phyloP scores from a whole-genome alignment of 2,113 vertebrate species.

The Australoheros scitulus region DNA sequence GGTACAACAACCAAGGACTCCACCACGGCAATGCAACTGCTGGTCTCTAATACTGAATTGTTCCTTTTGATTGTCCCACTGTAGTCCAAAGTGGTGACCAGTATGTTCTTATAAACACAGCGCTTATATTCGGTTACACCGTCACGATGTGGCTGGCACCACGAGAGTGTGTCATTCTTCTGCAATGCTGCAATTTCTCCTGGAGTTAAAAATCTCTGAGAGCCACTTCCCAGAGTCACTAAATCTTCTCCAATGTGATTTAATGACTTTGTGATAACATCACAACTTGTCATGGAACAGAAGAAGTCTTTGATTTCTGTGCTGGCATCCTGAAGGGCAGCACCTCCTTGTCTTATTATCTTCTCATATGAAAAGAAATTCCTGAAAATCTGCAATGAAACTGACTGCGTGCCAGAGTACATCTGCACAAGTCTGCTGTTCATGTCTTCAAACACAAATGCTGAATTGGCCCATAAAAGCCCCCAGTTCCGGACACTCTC shows the following conservation, averaged over 20 bases:
- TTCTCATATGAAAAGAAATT: background rate
- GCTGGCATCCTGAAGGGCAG: background rate
- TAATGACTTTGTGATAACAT: background rate
- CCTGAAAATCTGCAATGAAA: background rate
- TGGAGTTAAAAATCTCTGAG: background rate
- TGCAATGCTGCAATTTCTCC: background rate
- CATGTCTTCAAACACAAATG: background rate
- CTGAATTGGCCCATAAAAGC: background rate
- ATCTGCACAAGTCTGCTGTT: slow-evolving; percentile 5
- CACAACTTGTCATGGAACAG: background rate
- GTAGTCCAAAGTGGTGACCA: background rate
- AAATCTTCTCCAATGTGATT: background rate
- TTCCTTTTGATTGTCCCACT: background rate
- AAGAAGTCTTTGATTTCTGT: background rate
- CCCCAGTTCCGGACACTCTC: slow-evolving; percentile 19
- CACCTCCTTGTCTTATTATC: background rate
- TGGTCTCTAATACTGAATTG: fast-evolving
- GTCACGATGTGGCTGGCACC: background rate
- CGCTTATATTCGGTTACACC: background rate
- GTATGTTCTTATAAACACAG: background rate
- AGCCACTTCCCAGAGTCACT: background rate
- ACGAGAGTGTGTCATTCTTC: background rate
- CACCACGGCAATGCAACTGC: background rate
- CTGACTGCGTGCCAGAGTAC: background rate
- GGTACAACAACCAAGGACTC: background rate